phyloP scores from a whole-genome alignment of 2,888 invertebrate species.

The Leptopilina syphax region DNA sequence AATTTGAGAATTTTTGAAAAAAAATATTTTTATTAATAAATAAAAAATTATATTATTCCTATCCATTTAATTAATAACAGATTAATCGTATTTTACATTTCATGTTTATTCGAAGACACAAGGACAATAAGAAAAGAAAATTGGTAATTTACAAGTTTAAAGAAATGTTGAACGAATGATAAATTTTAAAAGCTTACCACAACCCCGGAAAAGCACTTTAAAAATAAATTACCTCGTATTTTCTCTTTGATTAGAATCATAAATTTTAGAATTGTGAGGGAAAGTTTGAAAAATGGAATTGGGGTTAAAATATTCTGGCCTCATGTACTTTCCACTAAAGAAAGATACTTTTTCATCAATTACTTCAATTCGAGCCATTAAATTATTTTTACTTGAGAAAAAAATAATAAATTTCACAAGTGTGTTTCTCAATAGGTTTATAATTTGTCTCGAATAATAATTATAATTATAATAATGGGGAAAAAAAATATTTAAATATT shows the following conservation, averaged over 20 bases:
- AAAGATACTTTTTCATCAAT: neutral
- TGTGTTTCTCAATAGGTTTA: too few relatives aligned
- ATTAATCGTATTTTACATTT: too few relatives aligned
- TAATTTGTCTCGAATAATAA: too few relatives aligned
- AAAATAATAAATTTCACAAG: too few relatives aligned
- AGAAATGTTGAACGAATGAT: slow-evolving; percentile 10
- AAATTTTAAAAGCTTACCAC: neutral
- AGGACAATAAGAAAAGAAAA: too few relatives aligned
- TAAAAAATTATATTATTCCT: too few relatives aligned
- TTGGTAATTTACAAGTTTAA: neutral
- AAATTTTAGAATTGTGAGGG: slow-evolving; percentile 8
- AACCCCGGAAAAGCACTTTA: neutral
- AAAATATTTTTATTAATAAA: too few relatives aligned
- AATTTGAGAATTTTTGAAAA: too few relatives aligned
- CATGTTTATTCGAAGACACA: too few relatives aligned
- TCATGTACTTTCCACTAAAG: neutral
- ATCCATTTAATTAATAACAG: too few relatives aligned
- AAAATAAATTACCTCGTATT: slow-evolving; percentile 12
- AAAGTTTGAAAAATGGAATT: slow-evolving; percentile 7
- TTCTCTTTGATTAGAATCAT: slow-evolving; percentile 17
- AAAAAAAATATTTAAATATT: too few relatives aligned
- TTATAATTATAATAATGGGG: too few relatives aligned
- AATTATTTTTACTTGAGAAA: neutral
- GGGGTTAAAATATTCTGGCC: neutral
- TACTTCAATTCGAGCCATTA: neutral